A percentile compares a stretch with the other conserved stretches of the same genome.
Conservation (phyloP, 1,140 invertebrate genomes). For the Macrosteles quadrilineatus region DNA sequence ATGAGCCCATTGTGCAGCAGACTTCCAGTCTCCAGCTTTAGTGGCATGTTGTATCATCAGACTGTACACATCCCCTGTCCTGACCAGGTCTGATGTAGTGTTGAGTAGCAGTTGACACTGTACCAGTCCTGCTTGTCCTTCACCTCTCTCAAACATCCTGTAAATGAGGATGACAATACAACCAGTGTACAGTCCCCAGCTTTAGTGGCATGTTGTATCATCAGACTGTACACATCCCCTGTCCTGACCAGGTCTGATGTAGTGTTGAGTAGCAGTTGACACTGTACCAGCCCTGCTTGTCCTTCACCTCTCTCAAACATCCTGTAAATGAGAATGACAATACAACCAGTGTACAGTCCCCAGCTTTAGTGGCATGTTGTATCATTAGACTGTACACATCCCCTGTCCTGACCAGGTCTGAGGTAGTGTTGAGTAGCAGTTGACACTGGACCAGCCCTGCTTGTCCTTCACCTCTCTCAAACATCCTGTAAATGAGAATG, state of each 20-base stretch:
- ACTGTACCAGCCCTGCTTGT: conserved; percentile 56
- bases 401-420: conserved; percentile 55
- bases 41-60: conserved; percentile 53
- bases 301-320: conserved; percentile 56
- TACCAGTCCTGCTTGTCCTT: conserved; percentile 55
- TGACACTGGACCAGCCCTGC: conserved; percentile 58
- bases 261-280: conserved; percentile 56
- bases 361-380: conserved; percentile 40
- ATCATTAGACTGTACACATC: conserved; percentile 62
- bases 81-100: conserved; percentile 53
- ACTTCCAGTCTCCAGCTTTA: conserved; percentile 39
- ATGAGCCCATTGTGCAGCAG: conserved; percentile 47
- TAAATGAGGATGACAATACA: too few relatives aligned
- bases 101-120: conserved; percentile 59
- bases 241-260: conserved; percentile 54
- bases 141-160: conserved; percentile 56
- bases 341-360: conserved; percentile 40
- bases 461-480: conserved; percentile 56
- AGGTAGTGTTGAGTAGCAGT: conserved; percentile 55
- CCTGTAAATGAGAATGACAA: too few relatives aligned
- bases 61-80: conserved; percentile 60
- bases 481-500: conserved; percentile 51
- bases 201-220: conserved; percentile 50
- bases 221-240: conserved; percentile 61
- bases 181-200: conserved; percentile 40